Evolutionary conservation across 2,888 invertebrate genomes (phyloP), one percentile per base, ranked within the genome.

Genomic region (Epistrophe grossulariae): DNA sequence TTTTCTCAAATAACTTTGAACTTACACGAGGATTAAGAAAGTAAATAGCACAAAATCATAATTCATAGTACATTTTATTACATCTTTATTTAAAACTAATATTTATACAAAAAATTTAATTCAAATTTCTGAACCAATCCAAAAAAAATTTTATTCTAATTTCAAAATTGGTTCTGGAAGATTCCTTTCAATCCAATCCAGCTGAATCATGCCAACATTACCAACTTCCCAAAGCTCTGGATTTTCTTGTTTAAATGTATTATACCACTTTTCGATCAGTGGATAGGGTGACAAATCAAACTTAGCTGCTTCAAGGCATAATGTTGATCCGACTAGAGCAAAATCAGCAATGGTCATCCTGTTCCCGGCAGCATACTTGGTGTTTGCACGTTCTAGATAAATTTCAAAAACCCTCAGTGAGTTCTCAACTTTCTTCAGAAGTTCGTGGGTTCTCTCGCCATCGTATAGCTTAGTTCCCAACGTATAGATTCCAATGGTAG

Each of bases 401-500:
- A 95, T 95, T 89, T 96, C 95, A 88, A 96, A 95, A 2, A 92
- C 91, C 6, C 94, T 93, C 64, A 97, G 91, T 0, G 95, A 95
- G 83, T 96, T 95, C 89, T 95, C 94, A 1, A 95, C 94, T 91
- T 95, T 96, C 91, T 96, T 96, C 85, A 96, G 90, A 3, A 95
- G 94, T 68, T 95, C 92, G 0, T 95, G 94, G 0, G 95, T 95
- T 78, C 96, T 94, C 90, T 95, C 92, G 90, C 96, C 96, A 90
- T 95, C 96, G 89, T 95, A 97, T 91, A 96, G 96, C 90, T 96
- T 96, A 24, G 97, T 96, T 0, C 95, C 95, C 94, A 97, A 94
- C 50, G 89, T 90, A 60, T 92, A 91, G 0, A 90, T 90, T 43
- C 90, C 89, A 89, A 97, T 95, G 88, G 94, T 94, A 24, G 95